Evolutionary conservation across 2,113 vertebrate species (phyloP).

Genomic region (Eubucco bourcierii): DNA sequence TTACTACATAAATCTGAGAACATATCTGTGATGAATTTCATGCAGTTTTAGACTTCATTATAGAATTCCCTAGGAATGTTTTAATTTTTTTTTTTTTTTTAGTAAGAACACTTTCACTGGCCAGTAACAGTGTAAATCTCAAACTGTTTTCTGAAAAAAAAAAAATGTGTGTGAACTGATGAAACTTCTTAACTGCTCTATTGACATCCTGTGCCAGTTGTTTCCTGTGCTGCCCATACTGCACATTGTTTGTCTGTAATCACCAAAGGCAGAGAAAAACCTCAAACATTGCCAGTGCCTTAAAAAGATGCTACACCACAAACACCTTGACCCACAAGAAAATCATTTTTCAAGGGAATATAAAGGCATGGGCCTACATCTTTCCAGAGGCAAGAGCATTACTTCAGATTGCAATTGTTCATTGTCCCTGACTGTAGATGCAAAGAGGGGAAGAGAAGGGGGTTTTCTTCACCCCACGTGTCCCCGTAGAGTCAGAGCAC

Average conservation of each 20-base stretch:
- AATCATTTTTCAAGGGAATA: background rate
- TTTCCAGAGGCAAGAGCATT: background rate
- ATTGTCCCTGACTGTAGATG: background rate
- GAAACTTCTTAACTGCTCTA: background rate
- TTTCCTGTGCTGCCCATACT: background rate
- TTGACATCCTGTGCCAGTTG: background rate
- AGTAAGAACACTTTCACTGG: background rate
- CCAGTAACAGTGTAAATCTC: background rate
- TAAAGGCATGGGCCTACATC: background rate
- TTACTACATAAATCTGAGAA: background rate
- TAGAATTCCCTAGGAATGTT: background rate
- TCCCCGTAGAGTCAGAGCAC: constrained; percentile 10
- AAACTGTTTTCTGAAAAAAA: background rate
- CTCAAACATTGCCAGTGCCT: background rate
- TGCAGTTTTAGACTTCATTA: background rate
- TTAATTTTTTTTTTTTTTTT: background rate
- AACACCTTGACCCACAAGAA: background rate
- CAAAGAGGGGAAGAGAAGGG: background rate
- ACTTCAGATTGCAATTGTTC: background rate
- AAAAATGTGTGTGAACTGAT: background rate
- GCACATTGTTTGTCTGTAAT: background rate
- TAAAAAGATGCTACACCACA: background rate
- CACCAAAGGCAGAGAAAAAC: background rate
- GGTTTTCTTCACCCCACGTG: background rate
- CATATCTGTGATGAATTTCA: background rate